These are phyloP conservation scores for Jacana jacana DNA, from an alignment of 2,113 vertebrate genomes.

Conservation along the genomic window DNA sequence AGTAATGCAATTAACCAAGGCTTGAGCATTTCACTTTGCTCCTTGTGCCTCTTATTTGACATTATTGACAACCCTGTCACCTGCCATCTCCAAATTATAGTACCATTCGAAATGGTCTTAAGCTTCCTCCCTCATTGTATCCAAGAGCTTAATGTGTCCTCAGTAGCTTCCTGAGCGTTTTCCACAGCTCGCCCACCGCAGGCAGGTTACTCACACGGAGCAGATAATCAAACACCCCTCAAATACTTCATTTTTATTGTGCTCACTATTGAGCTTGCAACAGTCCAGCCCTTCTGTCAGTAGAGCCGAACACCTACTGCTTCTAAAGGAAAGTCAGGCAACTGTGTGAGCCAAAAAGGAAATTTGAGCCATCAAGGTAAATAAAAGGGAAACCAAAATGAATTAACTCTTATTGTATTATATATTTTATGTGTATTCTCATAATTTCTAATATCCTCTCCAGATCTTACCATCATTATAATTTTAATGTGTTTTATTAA, in stretches of 20 bases:
- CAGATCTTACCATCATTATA: neutral
- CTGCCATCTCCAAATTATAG: neutral
- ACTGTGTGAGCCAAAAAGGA: neutral
- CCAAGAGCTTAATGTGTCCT: neutral
- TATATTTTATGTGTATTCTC: neutral
- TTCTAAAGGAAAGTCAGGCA: neutral
- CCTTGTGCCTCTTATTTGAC: neutral
- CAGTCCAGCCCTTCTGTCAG: neutral
- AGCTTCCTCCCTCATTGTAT: neutral
- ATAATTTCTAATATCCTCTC: neutral
- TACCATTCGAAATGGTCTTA: neutral
- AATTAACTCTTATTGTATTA: neutral
- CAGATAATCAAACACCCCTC: neutral
- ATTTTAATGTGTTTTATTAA: neutral
- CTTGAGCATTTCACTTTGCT: neutral
- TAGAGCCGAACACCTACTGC: neutral
- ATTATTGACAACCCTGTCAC: neutral
- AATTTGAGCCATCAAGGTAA: neutral
- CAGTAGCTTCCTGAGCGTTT: neutral
- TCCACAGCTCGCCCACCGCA: neutral
- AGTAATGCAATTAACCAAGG: neutral
- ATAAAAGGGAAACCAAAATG: neutral
- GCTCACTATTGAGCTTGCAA: neutral
- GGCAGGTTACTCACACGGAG: neutral
- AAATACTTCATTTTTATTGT: neutral